Percentiles rank a stretch among this genome's conserved stretches.
phyloP scores from a whole-genome alignment of 2,797 vertebrate species.

The Sebastolobus altivelis region DNA sequence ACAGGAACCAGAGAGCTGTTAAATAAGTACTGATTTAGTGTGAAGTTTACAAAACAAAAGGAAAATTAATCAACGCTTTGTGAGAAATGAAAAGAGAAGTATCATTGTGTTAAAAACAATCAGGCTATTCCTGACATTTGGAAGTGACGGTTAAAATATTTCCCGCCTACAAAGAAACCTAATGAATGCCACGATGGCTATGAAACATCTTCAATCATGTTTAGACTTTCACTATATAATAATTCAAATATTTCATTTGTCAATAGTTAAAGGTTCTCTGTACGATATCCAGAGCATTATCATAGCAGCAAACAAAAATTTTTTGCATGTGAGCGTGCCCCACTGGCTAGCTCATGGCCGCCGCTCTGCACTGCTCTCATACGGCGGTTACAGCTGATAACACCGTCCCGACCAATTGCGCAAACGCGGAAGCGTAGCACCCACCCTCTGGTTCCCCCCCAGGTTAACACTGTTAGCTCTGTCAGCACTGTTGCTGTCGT shows the following conservation, averaged over 20 bases:
- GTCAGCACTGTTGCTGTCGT: no score
- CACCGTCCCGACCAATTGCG: no score
- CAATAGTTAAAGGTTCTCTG: neutral
- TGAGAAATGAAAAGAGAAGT: neutral
- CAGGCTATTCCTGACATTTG: neutral
- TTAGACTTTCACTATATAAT: neutral
- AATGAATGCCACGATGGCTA: neutral
- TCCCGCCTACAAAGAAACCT: neutral
- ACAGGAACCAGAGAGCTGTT: constrained; percentile 18
- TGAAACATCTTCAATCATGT: neutral
- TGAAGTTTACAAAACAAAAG: constrained; percentile 21
- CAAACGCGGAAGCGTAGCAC: no score
- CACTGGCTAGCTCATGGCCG: no score
- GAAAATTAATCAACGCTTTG: neutral
- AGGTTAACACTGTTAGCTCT: no score
- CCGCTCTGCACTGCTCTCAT: no score
- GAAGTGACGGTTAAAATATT: neutral
- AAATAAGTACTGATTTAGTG: constrained; percentile 15
- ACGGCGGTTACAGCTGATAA: no score
- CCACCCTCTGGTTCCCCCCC: no score
- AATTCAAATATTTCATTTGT: no score
- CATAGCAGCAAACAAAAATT: no score
- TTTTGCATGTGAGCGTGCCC: no score
- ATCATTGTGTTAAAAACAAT: neutral
- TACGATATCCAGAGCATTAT: no score